Percentiles rank a stretch among this genome's conserved stretches.
Conservation (phyloP, 2,888 invertebrate genomes). For the Hydrotaea diabolus region DNA sequence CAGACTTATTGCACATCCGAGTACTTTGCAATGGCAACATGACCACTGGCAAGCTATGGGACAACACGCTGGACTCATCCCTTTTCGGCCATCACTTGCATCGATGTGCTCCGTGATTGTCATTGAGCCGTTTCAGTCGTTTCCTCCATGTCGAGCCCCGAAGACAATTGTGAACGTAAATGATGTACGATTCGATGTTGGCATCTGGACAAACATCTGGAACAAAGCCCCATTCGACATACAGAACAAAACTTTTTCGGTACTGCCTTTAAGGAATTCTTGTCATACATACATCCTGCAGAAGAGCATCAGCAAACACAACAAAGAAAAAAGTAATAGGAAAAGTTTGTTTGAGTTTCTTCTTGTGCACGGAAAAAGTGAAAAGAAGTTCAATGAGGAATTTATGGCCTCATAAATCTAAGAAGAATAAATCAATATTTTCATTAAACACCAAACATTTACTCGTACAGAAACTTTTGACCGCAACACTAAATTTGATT, state of each 20-base stretch:
- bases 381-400: not conserved
- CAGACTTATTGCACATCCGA: not conserved
- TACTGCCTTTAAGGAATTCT: not conserved
- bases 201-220: not conserved
- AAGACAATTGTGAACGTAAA: not conserved
- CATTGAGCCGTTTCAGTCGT: not conserved
- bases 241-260: not conserved
- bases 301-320: not conserved
- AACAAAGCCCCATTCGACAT: not conserved
- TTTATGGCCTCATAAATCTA: slow-evolving; percentile 23
- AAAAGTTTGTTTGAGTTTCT: slow-evolving; percentile 25
- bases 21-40: not conserved
- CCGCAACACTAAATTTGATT: not conserved
- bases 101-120: not conserved
- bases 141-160: not conserved
- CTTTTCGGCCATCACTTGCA: no score
- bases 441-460: slow-evolving; percentile 15
- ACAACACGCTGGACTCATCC: no score
- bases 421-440: slow-evolving; percentile 22
- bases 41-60: no score
- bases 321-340: slow-evolving; percentile 13
- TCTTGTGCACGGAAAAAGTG: not conserved
- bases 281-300: not conserved
- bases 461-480: not conserved
- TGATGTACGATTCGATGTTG: not conserved